These are phyloP conservation scores for Parotia lawesii DNA, from an alignment of 2,113 vertebrate genomes.

Conservation along the genomic window DNA sequence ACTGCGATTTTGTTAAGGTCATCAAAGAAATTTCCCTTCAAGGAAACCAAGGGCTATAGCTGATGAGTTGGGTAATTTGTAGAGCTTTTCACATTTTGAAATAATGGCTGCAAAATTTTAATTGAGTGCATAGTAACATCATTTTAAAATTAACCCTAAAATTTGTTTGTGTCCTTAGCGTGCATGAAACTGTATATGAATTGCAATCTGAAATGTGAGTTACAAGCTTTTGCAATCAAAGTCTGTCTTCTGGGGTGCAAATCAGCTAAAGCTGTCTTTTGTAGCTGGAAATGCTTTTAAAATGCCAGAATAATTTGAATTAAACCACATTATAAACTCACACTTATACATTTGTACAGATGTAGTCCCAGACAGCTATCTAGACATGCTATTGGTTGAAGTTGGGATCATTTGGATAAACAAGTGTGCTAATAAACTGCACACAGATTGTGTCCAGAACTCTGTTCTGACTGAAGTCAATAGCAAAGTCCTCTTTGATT, in stretches of 20 bases:
- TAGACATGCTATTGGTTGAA: neutral
- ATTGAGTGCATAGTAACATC: neutral
- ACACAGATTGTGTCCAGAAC: slow-evolving; percentile 31
- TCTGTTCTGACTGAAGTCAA: slow-evolving; percentile 23
- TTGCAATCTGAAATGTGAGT: slow-evolving; percentile 1
- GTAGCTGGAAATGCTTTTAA: slow-evolving; percentile 11
- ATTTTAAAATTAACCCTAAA: slow-evolving; percentile 38
- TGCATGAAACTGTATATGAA: neutral
- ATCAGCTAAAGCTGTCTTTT: slow-evolving; percentile 23
- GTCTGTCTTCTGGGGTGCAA: neutral
- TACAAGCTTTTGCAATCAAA: neutral
- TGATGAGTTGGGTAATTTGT: slow-evolving; percentile 33
- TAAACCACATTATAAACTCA: slow-evolving; percentile 47
- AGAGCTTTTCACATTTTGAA: slow-evolving; percentile 7
- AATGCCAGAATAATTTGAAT: slow-evolving; percentile 15
- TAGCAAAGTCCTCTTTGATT: slow-evolving; percentile 39
- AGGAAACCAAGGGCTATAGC: slow-evolving; percentile 12
- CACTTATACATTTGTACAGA: neutral
- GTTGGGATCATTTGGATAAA: neutral
- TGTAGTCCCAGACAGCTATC: neutral
- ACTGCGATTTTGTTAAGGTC: slow-evolving; percentile 42
- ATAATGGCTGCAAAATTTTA: slow-evolving; percentile 34
- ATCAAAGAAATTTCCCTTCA: slow-evolving; percentile 44
- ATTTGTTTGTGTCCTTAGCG: neutral
- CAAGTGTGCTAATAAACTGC: slow-evolving; percentile 44